Evolutionary conservation across 2,113 vertebrate genomes (phyloP).

Genomic region (Perca flavescens): DNA sequence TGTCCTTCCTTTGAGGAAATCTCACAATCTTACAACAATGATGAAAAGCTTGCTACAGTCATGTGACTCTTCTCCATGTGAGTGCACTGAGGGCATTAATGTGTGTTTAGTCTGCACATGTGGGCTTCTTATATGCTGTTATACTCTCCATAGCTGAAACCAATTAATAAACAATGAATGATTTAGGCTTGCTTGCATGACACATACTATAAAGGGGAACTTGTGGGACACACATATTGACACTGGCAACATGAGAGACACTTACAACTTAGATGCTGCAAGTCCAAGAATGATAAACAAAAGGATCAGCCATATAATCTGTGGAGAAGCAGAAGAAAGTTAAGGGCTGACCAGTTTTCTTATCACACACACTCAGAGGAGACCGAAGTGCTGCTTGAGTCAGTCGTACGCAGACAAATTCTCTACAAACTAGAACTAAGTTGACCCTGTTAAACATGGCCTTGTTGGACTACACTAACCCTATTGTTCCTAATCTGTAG

Average conservation of each 20-base stretch:
- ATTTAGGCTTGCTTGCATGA: background rate
- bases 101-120: background rate
- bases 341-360: background rate
- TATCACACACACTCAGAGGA: background rate
- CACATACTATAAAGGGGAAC: background rate
- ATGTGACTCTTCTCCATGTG: conserved; percentile 55
- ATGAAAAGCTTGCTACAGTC: conserved; percentile 19
- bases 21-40: conserved; percentile 16
- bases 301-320: conserved; percentile 78
- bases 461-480: background rate
- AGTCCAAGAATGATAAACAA: conserved; percentile 79
- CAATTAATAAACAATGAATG: background rate
- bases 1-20: conserved; percentile 36
- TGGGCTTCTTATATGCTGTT: background rate
- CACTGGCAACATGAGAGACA: conserved; percentile 11
- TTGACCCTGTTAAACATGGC: background rate
- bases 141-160: background rate
- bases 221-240: background rate
- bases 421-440: background rate
- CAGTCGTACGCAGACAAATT: background rate
- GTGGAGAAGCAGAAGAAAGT: conserved; percentile 45
- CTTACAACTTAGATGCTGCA: conserved; percentile 81
- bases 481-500: conserved; percentile 14
- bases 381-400: background rate
- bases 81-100: background rate